phyloP scores from a whole-genome alignment of 1,140 invertebrate species.

The Solenopsis fugax region DNA sequence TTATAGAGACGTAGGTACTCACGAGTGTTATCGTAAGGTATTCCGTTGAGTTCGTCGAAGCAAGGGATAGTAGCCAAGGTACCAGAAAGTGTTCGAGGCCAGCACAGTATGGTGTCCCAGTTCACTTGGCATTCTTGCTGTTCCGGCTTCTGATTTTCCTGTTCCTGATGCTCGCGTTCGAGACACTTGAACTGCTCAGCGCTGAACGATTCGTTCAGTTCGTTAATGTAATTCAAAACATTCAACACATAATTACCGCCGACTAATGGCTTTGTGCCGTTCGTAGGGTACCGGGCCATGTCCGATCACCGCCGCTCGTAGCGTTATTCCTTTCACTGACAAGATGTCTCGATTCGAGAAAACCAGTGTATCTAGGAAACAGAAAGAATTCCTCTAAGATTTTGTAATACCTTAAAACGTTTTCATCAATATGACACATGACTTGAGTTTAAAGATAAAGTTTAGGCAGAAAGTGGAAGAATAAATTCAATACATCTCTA shows the following conservation, averaged over 20 bases:
- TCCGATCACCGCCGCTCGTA: not conserved
- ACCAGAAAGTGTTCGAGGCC: constrained; percentile 91
- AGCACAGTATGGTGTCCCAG: constrained; percentile 92
- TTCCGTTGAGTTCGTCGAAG: constrained; percentile 91
- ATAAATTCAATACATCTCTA: too few species aligned
- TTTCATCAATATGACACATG: not conserved
- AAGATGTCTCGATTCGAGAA: not conserved
- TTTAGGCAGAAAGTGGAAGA: too few species aligned
- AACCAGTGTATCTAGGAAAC: constrained; percentile 15
- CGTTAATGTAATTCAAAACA: constrained; percentile 76
- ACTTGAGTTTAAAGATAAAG: not conserved
- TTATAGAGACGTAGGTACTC: constrained; percentile 81
- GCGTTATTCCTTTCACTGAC: not conserved
- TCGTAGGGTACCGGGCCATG: constrained; percentile 49
- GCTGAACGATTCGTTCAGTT: constrained; percentile 76
- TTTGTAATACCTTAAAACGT: not conserved
- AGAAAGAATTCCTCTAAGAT: constrained; percentile 1
- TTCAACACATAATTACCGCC: constrained; percentile 77
- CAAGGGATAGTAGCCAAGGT: constrained; percentile 90
- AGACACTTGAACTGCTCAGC: constrained; percentile 74
- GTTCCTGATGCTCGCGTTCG: constrained; percentile 51
- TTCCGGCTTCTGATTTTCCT: constrained; percentile 34
- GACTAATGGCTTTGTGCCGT: constrained; percentile 55
- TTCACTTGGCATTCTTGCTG: constrained; percentile 63
- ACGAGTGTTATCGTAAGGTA: constrained; percentile 91